These are phyloP conservation scores for Entomobrya multifasciata DNA, from an alignment of 2,888 invertebrate species.

Conservation along the genomic window DNA sequence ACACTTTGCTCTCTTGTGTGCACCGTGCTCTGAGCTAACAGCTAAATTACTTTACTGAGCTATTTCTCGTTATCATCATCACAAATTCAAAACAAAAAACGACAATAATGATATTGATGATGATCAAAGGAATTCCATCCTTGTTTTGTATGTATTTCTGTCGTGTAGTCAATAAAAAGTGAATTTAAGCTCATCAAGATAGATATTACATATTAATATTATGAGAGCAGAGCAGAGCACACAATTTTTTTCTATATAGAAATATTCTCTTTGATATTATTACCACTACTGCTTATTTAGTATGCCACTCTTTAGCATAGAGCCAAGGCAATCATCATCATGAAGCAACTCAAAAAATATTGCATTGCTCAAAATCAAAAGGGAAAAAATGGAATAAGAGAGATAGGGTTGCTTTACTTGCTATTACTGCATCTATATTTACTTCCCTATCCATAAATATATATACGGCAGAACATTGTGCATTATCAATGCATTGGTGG, in stretches of 20 bases:
- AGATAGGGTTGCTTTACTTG: conserved; percentile 1
- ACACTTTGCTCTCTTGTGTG: not conserved
- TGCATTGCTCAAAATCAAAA: conserved; percentile 20
- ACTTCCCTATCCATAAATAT: conserved; percentile 10
- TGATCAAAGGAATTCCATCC: conserved; percentile 49
- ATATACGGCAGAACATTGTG: not conserved
- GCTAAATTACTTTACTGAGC: not conserved
- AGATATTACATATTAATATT: not conserved
- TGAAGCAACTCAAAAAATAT: conserved; percentile 38
- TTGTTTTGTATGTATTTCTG: conserved; percentile 3
- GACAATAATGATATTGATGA: not conserved
- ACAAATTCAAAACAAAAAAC: too few species aligned
- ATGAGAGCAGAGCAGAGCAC: not conserved
- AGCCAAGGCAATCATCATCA: conserved; percentile 1
- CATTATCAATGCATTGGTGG: not conserved
- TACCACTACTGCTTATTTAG: too few species aligned
- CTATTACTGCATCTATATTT: not conserved
- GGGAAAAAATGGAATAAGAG: conserved; percentile 16
- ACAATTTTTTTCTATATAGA: not conserved
- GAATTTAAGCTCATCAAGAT: conserved; percentile 37
- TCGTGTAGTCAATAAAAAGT: conserved; percentile 46
- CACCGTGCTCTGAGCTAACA: too few species aligned
- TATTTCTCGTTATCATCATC: not conserved
- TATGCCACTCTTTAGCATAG: too few species aligned
- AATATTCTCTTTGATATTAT: not conserved